Evolutionary conservation across 2,797 vertebrate species (phyloP), one percentile per base, ranked within the genome.

Genomic region (Coregonus sp.): DNA sequence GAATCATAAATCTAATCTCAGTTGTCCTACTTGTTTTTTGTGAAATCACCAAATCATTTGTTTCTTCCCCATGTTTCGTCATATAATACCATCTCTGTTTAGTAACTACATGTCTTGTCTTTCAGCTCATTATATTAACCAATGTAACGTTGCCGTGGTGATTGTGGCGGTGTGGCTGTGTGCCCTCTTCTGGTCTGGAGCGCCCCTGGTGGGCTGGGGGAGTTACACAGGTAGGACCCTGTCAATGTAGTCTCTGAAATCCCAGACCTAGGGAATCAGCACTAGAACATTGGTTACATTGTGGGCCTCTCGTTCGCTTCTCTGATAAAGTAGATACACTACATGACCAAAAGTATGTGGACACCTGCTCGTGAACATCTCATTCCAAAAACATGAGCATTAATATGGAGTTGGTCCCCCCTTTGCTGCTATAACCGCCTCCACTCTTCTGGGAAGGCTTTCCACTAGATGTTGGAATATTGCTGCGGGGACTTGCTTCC

Each of bases 181-280:
- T 54, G 78, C 86, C 73, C 72, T 89, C 69, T 84, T 89, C 78
- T 91, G 86, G 89, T 74, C 87, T 68, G 83, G 71, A 70, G 68
- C 78, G 20, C 87, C 87, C 31, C 73, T 87, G 11, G 33, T 90
- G 52, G 85, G 89, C n/a, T 89, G 85, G 86, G 88, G 83, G 63
- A 89, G 88, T 78, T 91, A 86, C 61, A 90, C 76, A 86, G 84
- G 87, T 89, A 83, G 68, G 65, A 50, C 61, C 37, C 16, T 11
- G 9, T 47, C 18, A 33, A 9, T 68, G 4, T 18, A 0, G 20
- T 4, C 59, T 63, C 59, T 63, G 59, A 25, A 2, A 47, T 47
- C 9, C 9, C 40, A 47, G 40, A 47, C 9, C 40, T 12, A 12
- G 40, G 40, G 40, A 47, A 47, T 11, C 40, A 3, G 40, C 40